phyloP scores from a whole-genome alignment of 2,113 vertebrate genomes.

The Syrmaticus mikado region DNA sequence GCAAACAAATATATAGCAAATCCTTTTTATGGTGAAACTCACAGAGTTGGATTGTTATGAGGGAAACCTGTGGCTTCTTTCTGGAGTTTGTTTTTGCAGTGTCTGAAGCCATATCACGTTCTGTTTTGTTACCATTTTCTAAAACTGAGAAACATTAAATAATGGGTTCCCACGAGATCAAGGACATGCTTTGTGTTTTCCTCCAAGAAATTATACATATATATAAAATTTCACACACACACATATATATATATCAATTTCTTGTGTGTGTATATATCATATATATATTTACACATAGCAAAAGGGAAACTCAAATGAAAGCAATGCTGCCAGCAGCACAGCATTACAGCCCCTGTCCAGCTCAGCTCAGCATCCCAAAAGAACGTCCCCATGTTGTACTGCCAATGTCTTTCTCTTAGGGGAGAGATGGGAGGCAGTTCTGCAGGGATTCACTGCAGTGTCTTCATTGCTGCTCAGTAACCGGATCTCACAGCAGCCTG shows the following conservation, averaged over 20 bases:
- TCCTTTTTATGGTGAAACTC: background rate
- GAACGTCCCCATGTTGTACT: background rate
- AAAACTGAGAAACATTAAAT: conserved; percentile 48
- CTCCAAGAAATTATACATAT: background rate
- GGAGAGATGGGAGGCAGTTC: background rate
- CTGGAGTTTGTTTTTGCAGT: conserved; percentile 35
- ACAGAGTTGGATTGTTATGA: background rate
- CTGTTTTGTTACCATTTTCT: conserved; percentile 51
- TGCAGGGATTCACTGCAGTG: background rate
- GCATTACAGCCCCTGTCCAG: background rate
- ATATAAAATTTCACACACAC: background rate
- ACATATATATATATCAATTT: background rate
- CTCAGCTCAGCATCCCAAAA: background rate
- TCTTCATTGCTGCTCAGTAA: background rate
- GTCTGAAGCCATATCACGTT: background rate
- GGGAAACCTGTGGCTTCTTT: conserved; percentile 21
- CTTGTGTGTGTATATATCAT: background rate
- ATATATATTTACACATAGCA: background rate
- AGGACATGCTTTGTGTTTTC: background rate
- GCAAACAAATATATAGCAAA: conserved; percentile 33
- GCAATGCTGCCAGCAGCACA: background rate
- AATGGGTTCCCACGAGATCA: conserved; percentile 4
- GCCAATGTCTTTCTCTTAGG: background rate
- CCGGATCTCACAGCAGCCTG: background rate
- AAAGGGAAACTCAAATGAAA: background rate